Evolutionary conservation across 2,888 invertebrate genomes (phyloP).

Genomic region (Zelleria hepariella): DNA sequence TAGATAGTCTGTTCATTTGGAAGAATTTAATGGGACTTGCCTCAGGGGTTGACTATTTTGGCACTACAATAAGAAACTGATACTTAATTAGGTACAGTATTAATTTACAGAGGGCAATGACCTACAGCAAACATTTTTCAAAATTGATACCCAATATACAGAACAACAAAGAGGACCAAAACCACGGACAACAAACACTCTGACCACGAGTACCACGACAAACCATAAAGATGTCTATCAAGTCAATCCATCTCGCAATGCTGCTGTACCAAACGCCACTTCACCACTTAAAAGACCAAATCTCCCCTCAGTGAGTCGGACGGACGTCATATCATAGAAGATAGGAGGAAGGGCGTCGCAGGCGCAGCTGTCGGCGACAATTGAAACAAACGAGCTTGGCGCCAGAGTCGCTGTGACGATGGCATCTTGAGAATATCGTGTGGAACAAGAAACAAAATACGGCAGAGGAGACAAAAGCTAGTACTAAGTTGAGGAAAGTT

Average conservation of each 20-base stretch:
- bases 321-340: constrained; percentile 1
- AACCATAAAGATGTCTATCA: not conserved
- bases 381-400: constrained; percentile 58
- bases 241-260: not conserved
- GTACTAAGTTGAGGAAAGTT: too few species aligned
- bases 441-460: not conserved
- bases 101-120: not conserved
- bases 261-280: not conserved
- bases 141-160: not conserved
- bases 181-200: not conserved
- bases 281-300: not conserved
- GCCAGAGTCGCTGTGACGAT: constrained; percentile 25
- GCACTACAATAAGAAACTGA: too few species aligned
- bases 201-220: not conserved
- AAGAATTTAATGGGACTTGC: not conserved
- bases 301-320: not conserved
- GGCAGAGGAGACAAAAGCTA: not conserved
- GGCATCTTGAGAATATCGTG: not conserved
- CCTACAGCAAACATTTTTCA: not conserved
- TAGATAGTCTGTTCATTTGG: not conserved
- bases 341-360: constrained; percentile 34
- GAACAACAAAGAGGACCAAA: not conserved
- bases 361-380: constrained; percentile 44
- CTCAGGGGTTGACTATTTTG: not conserved
- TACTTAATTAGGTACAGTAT: too few species aligned